Base-by-base conservation (phyloP, 2,888 invertebrate species). In the Hoplodrina blanda region DNA sequence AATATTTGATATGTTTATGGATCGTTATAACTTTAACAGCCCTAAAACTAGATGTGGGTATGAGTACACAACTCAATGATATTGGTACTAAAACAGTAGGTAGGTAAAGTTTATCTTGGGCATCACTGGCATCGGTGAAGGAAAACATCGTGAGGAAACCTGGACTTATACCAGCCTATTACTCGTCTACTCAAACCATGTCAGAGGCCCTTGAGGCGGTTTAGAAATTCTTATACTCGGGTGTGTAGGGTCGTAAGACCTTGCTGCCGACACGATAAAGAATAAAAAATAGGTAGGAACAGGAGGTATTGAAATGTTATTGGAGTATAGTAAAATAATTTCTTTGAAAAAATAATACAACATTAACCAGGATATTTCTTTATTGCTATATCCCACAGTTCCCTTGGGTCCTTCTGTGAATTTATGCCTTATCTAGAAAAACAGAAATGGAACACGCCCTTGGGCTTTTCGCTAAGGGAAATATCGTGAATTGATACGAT, bases 401-500 rank as follows among this genome's bases (percentile, higher is more conserved):
- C 68, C 37, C 56, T 41, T 52, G 71, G 37, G 56, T 60, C 41
- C 59, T 41, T 80, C 60, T 55, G 41, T 44, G 69, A 76, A 71
- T 65, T 64, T 80, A 73, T 69, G 52, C 33, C 55, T 50, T 62
- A 57, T 66, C 70, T 80, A 67, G 61, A 71, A 73, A 76, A 70
- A 64, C 65, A 71, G 69, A 62, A 57, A 66, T 49, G 50, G 65
- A 65, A 62, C 56, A 67, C 62, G 73, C 69, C 62, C 49, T 50
- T 69, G 60, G 25, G 71, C 0, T 46, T 19, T 33, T 13, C 49
- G 64, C 44, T 55, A 57, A 71, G 33, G 55, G 56, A 71, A 82
- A 69, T 69, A 66, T 30, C 44, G 25, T 73, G 60, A 73, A 82
- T 80, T 63, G 53, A 67, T 82, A 76, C 19, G 20, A 53, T 73